Conservation (phyloP, 2,888 invertebrate species). For the Leptogaster cylindrica region DNA sequence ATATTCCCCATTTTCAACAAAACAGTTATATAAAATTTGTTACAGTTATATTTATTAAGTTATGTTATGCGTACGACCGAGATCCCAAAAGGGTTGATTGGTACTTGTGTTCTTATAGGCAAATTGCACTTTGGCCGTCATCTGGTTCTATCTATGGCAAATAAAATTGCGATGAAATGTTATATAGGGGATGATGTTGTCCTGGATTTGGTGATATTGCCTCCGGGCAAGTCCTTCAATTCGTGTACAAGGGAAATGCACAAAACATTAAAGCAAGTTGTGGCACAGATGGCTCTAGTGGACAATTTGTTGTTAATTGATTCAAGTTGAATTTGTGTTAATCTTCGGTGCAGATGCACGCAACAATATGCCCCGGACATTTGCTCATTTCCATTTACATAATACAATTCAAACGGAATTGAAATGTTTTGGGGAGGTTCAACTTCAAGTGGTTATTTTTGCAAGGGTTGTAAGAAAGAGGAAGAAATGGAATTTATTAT, state of each 20-base stretch:
- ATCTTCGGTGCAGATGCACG: conserved; percentile 22
- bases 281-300: conserved; percentile 36
- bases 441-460: too few relatives aligned
- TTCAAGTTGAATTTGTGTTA: conserved; percentile 29
- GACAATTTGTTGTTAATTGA: conserved; percentile 35
- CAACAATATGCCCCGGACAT: background rate
- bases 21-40: too few relatives aligned
- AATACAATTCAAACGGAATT: conserved; percentile 2
- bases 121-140: conserved; percentile 31
- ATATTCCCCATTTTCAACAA: too few relatives aligned
- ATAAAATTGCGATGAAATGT: conserved; percentile 33
- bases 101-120: conserved; percentile 17
- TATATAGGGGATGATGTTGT: conserved; percentile 14
- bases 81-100: conserved; percentile 37
- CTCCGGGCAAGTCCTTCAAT: too few relatives aligned
- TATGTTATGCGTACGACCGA: too few relatives aligned
- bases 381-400: conserved; percentile 20
- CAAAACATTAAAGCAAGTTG: conserved; percentile 32
- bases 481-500: too few relatives aligned
- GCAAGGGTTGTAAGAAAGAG: too few relatives aligned
- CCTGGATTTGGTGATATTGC: conserved; percentile 21
- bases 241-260: conserved; percentile 26
- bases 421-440: too few relatives aligned
- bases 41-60: too few relatives aligned
- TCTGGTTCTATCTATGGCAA: conserved; percentile 15